Conservation (phyloP, 2,888 invertebrate species). For the Allolobophora icterica region DNA sequence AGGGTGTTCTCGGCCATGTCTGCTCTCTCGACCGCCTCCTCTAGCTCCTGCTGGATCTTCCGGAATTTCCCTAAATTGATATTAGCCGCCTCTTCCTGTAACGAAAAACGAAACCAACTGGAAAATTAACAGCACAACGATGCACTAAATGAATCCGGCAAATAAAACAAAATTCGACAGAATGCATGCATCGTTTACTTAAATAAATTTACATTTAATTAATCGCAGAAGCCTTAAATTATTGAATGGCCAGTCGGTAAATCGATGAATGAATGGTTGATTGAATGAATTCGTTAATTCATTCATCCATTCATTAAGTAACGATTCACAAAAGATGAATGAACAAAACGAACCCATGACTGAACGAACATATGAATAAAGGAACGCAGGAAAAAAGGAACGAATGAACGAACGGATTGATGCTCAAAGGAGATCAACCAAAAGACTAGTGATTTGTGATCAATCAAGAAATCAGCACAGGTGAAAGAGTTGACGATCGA, state of each 20-base stretch:
- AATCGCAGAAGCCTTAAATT: not conserved
- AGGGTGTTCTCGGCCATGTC: conserved; percentile 67
- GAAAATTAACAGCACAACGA: not conserved
- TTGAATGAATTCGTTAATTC: no score
- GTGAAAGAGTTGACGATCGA: not conserved
- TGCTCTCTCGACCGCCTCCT: conserved; percentile 68
- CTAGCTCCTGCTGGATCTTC: conserved; percentile 68
- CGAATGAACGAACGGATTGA: not conserved
- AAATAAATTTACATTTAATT: not conserved
- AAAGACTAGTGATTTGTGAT: not conserved
- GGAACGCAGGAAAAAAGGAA: not conserved
- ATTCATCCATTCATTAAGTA: no score
- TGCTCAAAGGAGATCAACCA: not conserved
- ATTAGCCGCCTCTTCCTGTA: conserved; percentile 67
- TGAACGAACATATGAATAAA: no score
- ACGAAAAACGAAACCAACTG: conserved; percentile 55
- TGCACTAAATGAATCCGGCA: no score
- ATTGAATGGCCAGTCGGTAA: not conserved
- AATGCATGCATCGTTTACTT: not conserved
- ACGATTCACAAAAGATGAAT: no score
- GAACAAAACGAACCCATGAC: no score
- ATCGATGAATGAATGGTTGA: not conserved
- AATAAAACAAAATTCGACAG: not conserved
- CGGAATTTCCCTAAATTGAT: conserved; percentile 68
- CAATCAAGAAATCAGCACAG: not conserved